phyloP scores from a whole-genome alignment of 2,888 invertebrate species.

The Ischnus inquisitorius region DNA sequence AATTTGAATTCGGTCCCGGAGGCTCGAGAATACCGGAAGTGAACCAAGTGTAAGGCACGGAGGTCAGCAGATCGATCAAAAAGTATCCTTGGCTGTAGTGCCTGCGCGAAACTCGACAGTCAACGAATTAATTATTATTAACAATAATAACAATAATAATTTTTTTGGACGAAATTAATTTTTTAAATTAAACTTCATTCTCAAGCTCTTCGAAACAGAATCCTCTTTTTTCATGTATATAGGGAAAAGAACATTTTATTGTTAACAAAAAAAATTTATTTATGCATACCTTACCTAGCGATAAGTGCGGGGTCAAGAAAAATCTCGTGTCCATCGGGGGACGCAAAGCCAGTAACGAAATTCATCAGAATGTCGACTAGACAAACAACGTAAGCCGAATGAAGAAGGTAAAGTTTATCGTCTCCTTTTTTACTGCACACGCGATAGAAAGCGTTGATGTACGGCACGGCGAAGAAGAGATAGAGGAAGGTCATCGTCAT shows the following conservation, averaged over 20 bases:
- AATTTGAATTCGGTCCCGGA: conserved; percentile 71
- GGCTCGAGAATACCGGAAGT: conserved; percentile 57
- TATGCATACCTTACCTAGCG: conserved; percentile 69
- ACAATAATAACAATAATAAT: not conserved
- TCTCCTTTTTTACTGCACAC: conserved; percentile 65
- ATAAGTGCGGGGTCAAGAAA: conserved; percentile 76
- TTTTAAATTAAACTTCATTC: not conserved
- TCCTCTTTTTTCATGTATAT: not conserved
- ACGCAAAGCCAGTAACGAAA: conserved; percentile 81
- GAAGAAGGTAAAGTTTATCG: conserved; percentile 64
- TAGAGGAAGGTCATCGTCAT: conserved; percentile 79
- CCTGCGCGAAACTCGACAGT: conserved; percentile 72
- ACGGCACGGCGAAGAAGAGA: conserved; percentile 76
- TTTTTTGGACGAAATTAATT: not conserved
- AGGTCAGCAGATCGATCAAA: conserved; percentile 81
- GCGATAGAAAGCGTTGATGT: conserved; percentile 75
- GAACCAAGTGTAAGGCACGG: conserved; percentile 80
- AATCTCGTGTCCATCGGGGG: conserved; percentile 76
- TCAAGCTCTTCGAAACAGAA: too few relatives aligned
- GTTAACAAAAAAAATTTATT: too few relatives aligned
- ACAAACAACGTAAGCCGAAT: conserved; percentile 75
- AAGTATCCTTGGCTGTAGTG: conserved; percentile 81
- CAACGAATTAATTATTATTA: not conserved
- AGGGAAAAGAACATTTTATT: too few relatives aligned
- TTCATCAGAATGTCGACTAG: conserved; percentile 79